A percentile compares a stretch with the other conserved stretches of the same genome.
These are phyloP conservation scores for Boloria euphrosyne DNA, from an alignment of 2,888 invertebrate species.

Conservation along the genomic window DNA sequence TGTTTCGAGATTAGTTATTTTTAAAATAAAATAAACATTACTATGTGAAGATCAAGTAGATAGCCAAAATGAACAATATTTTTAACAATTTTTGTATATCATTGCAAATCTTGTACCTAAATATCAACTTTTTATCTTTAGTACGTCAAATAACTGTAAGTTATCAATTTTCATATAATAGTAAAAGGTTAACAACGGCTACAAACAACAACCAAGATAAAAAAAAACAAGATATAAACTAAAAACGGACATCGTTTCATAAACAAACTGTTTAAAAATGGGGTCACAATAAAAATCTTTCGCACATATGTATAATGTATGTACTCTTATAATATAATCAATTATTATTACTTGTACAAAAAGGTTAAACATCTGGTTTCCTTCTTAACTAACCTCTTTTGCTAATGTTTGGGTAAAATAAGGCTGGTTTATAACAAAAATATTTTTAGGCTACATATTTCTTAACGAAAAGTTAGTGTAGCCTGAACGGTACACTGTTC, in stretches of 20 bases:
- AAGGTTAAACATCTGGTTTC: slow-evolving; percentile 2
- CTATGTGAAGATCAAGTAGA: too few relatives aligned
- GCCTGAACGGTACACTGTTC: too few relatives aligned
- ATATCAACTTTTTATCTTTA: too few relatives aligned
- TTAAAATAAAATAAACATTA: too few relatives aligned
- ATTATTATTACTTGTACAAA: neutral
- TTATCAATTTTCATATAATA: too few relatives aligned
- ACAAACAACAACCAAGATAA: neutral
- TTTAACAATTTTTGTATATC: too few relatives aligned
- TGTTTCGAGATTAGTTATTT: too few relatives aligned
- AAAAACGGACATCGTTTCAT: neutral
- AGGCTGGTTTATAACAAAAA: neutral
- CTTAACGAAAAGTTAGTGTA: neutral
- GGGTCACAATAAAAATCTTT: slow-evolving; percentile 13
- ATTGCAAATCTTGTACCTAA: too few relatives aligned
- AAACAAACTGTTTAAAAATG: slow-evolving; percentile 3
- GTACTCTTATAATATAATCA: slow-evolving; percentile 1
- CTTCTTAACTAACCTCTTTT: neutral
- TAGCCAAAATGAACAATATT: too few relatives aligned
- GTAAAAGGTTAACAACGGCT: too few relatives aligned
- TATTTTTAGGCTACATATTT: neutral
- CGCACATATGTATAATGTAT: neutral
- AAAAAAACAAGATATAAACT: neutral
- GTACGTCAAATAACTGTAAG: too few relatives aligned
- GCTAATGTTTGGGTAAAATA: neutral